A percentile compares a stretch with the other conserved stretches of the same genome.
phyloP scores from a whole-genome alignment of 2,797 vertebrate species.

The Diceros bicornis region DNA sequence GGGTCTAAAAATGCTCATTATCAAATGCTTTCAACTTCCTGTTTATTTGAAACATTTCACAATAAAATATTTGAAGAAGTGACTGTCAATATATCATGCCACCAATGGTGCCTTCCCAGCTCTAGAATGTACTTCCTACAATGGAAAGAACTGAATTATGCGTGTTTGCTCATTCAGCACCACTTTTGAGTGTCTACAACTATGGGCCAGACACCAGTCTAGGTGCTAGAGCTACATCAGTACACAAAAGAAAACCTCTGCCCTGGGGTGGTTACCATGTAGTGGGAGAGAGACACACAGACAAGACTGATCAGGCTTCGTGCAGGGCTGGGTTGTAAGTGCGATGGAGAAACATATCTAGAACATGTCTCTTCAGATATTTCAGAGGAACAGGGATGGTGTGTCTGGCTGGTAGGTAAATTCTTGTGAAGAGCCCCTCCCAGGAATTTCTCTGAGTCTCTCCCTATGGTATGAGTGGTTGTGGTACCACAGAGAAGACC shows the following conservation, averaged over 20 bases:
- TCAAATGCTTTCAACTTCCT: background rate
- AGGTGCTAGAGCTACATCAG: background rate
- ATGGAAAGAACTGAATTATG: fast-evolving
- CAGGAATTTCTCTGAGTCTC: too few species aligned
- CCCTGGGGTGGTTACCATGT: fast-evolving
- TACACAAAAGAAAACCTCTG: fast-evolving
- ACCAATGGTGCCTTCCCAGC: fast-evolving
- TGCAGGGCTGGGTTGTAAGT: fast-evolving
- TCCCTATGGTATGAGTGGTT: fast-evolving
- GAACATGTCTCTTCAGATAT: fast-evolving
- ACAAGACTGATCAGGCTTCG: fast-evolving
- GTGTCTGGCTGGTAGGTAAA: background rate
- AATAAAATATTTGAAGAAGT: background rate
- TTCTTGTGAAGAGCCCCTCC: fast-evolving
- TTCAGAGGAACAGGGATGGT: too few species aligned
- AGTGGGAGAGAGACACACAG: fast-evolving
- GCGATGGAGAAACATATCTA: background rate
- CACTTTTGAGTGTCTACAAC: background rate
- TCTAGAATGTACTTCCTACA: fast-evolving
- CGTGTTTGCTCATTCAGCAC: fast-evolving
- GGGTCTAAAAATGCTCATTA: fast-evolving
- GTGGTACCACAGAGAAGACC: background rate
- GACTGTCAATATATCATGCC: too few species aligned
- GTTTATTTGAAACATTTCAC: background rate
- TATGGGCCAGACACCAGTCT: fast-evolving